Evolutionary conservation across 2,113 vertebrate genomes (phyloP).

Genomic region (Turnix velox): DNA sequence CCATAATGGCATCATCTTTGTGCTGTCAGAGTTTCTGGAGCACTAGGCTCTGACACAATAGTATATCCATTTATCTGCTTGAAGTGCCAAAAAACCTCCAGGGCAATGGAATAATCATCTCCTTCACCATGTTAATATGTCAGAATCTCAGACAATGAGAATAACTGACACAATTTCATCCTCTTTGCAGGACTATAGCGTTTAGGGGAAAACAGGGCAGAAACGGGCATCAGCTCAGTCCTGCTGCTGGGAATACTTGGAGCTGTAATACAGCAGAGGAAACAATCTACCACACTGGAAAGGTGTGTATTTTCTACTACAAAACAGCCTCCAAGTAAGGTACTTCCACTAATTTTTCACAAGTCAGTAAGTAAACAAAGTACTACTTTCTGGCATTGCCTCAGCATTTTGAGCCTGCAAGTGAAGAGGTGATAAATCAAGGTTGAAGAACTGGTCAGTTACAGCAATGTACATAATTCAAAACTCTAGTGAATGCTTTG

Average conservation of each 20-base stretch:
- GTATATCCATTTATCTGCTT: not conserved
- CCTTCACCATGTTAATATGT: not conserved
- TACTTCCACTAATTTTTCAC: not conserved
- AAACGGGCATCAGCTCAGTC: not conserved
- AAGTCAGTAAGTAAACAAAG: not conserved
- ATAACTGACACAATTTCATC: constrained; percentile 18
- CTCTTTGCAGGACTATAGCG: not conserved
- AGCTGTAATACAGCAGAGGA: not conserved
- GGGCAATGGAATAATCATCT: not conserved
- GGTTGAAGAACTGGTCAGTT: not conserved
- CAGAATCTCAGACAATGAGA: constrained; percentile 28
- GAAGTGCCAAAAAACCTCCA: not conserved
- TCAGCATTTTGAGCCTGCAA: not conserved
- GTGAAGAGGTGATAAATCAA: not conserved
- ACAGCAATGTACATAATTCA: not conserved
- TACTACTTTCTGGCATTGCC: not conserved
- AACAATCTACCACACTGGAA: not conserved
- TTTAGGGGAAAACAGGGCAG: not conserved
- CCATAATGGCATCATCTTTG: not conserved
- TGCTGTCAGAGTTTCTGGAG: not conserved
- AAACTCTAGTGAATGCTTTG: not conserved
- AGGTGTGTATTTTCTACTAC: not conserved
- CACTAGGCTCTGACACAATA: not conserved
- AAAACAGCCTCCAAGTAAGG: not conserved
- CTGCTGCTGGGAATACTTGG: not conserved